Conservation (phyloP, 2,888 invertebrate genomes). For the Prenolepis imparis region DNA sequence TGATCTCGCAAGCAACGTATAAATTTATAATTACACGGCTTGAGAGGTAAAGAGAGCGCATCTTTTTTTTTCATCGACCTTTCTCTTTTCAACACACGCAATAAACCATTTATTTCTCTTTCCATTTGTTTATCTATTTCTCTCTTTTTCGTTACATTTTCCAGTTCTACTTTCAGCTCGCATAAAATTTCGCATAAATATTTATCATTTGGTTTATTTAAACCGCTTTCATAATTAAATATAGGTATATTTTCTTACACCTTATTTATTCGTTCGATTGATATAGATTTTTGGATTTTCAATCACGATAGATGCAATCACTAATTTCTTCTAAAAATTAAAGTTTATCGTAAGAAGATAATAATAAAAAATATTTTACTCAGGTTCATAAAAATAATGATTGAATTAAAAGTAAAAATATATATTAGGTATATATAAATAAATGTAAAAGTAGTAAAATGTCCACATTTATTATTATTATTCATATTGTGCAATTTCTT, state of each 20-base stretch:
- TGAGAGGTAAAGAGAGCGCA: not conserved
- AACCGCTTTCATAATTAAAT: conserved; percentile 1
- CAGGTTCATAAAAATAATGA: not conserved
- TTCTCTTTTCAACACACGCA: not conserved
- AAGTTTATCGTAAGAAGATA: not conserved
- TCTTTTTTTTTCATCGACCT: not conserved
- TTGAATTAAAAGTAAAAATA: not conserved
- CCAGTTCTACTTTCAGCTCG: not conserved
- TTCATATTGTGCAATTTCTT: not conserved
- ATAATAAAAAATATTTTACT: not conserved
- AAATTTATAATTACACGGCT: conserved; percentile 40
- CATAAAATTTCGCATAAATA: not conserved
- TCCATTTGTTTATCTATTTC: not conserved
- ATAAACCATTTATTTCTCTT: not conserved
- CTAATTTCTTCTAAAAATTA: not conserved
- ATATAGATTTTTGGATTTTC: not conserved
- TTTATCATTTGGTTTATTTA: not conserved
- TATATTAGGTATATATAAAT: too few species aligned
- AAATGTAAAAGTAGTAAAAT: not conserved
- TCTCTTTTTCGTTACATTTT: not conserved
- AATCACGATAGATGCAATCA: not conserved
- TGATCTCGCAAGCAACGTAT: conserved; percentile 18
- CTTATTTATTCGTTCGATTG: not conserved
- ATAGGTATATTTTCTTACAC: not conserved
- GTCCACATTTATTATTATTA: not conserved